Base-by-base conservation (phyloP, 2,797 vertebrate species). In the Gastrophryne carolinensis region DNA sequence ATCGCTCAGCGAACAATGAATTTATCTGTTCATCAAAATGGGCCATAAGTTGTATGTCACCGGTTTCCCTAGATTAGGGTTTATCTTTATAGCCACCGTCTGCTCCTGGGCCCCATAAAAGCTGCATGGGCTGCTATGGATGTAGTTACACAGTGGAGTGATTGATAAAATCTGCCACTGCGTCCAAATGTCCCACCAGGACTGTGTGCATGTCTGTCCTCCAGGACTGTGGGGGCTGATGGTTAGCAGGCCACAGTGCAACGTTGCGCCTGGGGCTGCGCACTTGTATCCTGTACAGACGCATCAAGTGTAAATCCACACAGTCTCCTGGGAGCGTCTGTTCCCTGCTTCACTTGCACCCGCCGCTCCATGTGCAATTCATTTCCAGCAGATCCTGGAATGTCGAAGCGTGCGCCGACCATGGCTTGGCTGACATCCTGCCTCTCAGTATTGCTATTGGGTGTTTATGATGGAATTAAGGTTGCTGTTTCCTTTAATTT, bases 401-500 rank as follows among this genome's bases (percentile, higher is more conserved):
- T 54, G 34, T 37, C 37, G 24, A 27, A 63, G 66, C 58, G 74
- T 70, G 57, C 24, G 47, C 44, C 35, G 24, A 19, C n/a, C 44
- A 24, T 19, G 32, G 47, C 21, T 57, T 60, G 56, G 65, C 73
- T 54, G 12, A 19, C 74, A 41, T 77, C 57, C 66, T 70, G 74
- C 44, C 26, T 50, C 70, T 63, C 68, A 24, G 44, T 10, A 19
- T 47, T 52, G 74, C 66, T 56, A 49, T 49, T 26, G 73, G 74
- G 49, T 70, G 68, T 77, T 77, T 77, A 52, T 63, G 65, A 68
- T 56, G 58, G 74, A 70, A 26, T 77, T 77, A 70, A 17, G 66
- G 15, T 15, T 7, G 26, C 74, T 64, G 74, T 64, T 70, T 77
- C 66, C 74, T 77, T 77, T 77, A 70, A 71, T 77, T 77, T 70